phyloP scores from a whole-genome alignment of 1,140 invertebrate species.

The Vanessa tameamea region DNA sequence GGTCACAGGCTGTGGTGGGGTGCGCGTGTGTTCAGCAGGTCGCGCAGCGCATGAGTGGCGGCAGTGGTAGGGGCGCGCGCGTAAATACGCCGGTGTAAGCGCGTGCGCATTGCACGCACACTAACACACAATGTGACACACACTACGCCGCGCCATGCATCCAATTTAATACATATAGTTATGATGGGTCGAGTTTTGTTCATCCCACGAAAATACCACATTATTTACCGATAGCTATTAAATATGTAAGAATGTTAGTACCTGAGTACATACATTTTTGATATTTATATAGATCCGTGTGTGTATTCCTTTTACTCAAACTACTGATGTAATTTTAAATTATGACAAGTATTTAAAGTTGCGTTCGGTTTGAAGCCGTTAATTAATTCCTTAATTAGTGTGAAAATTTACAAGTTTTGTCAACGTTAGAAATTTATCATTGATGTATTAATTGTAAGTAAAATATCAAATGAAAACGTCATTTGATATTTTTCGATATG shows the following conservation, averaged over 20 bases:
- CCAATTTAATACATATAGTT: constrained; percentile 18
- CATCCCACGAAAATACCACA: not conserved
- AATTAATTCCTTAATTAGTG: constrained; percentile 18
- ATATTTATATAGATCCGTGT: no score
- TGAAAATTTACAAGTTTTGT: constrained; percentile 17
- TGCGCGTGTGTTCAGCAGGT: constrained; percentile 72
- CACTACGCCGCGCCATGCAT: constrained; percentile 31
- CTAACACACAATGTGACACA: constrained; percentile 46
- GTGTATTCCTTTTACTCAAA: no score
- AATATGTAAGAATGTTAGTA: no score
- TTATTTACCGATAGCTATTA: no score
- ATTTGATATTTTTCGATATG: constrained; percentile 3
- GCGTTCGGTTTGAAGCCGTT: not conserved
- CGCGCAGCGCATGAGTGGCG: constrained; percentile 75
- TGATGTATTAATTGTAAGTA: constrained; percentile 6
- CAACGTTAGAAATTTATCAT: constrained; percentile 3
- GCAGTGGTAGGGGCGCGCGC: constrained; percentile 73
- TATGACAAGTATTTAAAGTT: constrained; percentile 28
- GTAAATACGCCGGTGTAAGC: constrained; percentile 71
- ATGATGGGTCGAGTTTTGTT: not conserved
- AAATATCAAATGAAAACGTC: not conserved
- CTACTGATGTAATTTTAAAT: not conserved
- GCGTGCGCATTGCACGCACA: constrained; percentile 72
- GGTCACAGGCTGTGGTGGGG: constrained; percentile 61
- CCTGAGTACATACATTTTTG: no score